Base-by-base conservation (phyloP, 2,888 invertebrate species). In the Rhagonycha lutea region DNA sequence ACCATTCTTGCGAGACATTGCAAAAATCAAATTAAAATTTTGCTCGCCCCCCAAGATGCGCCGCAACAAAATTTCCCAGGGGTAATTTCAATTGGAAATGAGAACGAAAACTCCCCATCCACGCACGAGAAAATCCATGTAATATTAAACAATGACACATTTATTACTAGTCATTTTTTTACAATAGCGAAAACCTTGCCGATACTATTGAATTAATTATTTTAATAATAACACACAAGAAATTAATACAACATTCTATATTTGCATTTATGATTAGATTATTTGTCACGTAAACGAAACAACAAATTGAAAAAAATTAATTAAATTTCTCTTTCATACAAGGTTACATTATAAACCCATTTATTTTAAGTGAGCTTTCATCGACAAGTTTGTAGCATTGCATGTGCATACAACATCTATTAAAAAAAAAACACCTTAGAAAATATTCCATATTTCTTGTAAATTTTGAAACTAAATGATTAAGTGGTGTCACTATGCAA, bases 281-380 rank as follows among this genome's bases (percentile, higher is more conserved):
- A 69, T 69, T 69, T 69, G 32, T 69, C 32, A 69, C 47, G 69
- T 60, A 69, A 47, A 60, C 23, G 23, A 74, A 70, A 70, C 61
- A 24, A 61, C 24, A 26, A 63, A 71, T 69, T 63, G 14, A 63
- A 11, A 28, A 69, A 68, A 74, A 74, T 61, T 74, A 70, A 70
- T 74, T 74, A 68, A 70, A 70, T 74, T 74, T 74, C 70, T 70
- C 70, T 74, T 74, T 74, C 74, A 70, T 47, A 70, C 74, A 74
- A 74, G 74, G 74, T 74, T 74, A 65, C 63, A 11, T 24, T 65
- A 65, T 65, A 65, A 26, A 65, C 63, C 7, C 26, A 65, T 65
- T 65, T 24, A 65, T 65, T 65, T n/a, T 24, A 24, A 65, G 24
- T 65, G 23, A 14, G 63, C 63, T 65, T 65, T 65, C 63, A 65